Base-by-base conservation (phyloP, 2,888 invertebrate species). In the Syritta pipiens region DNA sequence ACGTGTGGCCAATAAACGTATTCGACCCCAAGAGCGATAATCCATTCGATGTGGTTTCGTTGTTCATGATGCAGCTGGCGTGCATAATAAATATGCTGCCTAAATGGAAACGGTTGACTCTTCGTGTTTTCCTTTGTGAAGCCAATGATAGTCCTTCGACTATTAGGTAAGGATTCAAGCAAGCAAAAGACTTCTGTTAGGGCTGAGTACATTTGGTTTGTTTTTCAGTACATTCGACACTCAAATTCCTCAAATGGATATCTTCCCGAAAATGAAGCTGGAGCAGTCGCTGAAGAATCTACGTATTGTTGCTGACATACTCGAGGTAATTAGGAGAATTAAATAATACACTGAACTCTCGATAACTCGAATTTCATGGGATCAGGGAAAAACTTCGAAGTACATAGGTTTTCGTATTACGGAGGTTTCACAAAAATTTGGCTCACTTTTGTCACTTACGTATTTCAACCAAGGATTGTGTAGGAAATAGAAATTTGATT, bases 1-100 rank as follows among this genome's bases (percentile, higher is more conserved):
- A 99, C 89, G 97, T 99, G 3, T 99, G 99, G 99, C 96, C 99
- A 1, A 94, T 98, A 1, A 98, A 99, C 87, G 93, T 97, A 82
- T 93, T 98, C 82, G 90, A 93, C 84, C 96, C 94, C 77, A 93
- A 90, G 72, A 93, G 92, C 87, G 94, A 91, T 85, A 95, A 93
- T 89, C 93, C 93, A 59, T 97, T 97, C 89, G 96, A 97, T 82
- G 96, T 95, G 81, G 96, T 96, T 2, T 94, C 97, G 7, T 90
- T 99, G 79, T 99, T 99, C 90, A 95, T 98, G 91, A 93, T 99
- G 88, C 99, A 99, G 85, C 89, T 99, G 81, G 97, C 98, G 0
- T 98, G 98, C 83, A 98, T 99, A 57, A 93, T 97, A 59, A 94
- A 96, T 83, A 97, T 97, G 92, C 94, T 96, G 17, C 92, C 94